Percentiles rank a stretch among this genome's conserved stretches.
phyloP scores from a whole-genome alignment of 1,140 invertebrate species.

The Teleopsis dalmanni region DNA sequence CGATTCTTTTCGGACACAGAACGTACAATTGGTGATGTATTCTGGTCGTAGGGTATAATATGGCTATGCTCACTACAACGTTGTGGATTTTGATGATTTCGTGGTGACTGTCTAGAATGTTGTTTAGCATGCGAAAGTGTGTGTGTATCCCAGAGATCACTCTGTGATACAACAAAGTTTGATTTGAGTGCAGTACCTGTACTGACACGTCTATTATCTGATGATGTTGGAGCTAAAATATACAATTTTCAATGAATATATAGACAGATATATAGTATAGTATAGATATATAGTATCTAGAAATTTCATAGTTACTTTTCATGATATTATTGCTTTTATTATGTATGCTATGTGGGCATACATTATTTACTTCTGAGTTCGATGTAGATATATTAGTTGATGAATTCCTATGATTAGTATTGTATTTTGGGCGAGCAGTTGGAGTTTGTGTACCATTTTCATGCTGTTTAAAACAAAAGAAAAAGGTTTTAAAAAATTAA shows the following conservation, averaged over 20 bases:
- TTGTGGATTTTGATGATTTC: slow-evolving; percentile 39
- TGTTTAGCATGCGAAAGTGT: slow-evolving; percentile 53
- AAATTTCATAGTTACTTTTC: slow-evolving; percentile 9
- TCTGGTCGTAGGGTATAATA: slow-evolving; percentile 33
- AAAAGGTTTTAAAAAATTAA: background rate
- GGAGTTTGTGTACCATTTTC: slow-evolving; percentile 37
- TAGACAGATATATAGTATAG: background rate
- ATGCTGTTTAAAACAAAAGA: slow-evolving; percentile 19
- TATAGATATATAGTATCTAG: background rate
- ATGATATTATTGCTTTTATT: slow-evolving; percentile 12
- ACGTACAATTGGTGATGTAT: slow-evolving; percentile 50
- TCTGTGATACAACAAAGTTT: slow-evolving; percentile 55
- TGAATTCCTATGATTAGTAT: slow-evolving; percentile 34
- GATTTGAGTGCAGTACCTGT: slow-evolving; percentile 47
- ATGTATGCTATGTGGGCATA: slow-evolving; percentile 29
- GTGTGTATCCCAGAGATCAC: slow-evolving; percentile 56
- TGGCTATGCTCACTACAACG: slow-evolving; percentile 39
- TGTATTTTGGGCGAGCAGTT: slow-evolving; percentile 34
- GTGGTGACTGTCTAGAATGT: slow-evolving; percentile 45
- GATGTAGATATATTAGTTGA: slow-evolving; percentile 39
- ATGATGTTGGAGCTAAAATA: slow-evolving; percentile 30
- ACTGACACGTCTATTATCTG: slow-evolving; percentile 36
- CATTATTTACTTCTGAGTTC: slow-evolving; percentile 39
- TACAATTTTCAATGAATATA: background rate
- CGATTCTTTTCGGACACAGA: slow-evolving; percentile 54